These are phyloP conservation scores for Drosophila pachea DNA, from an alignment of 1,140 invertebrate species.

Conservation along the genomic window DNA sequence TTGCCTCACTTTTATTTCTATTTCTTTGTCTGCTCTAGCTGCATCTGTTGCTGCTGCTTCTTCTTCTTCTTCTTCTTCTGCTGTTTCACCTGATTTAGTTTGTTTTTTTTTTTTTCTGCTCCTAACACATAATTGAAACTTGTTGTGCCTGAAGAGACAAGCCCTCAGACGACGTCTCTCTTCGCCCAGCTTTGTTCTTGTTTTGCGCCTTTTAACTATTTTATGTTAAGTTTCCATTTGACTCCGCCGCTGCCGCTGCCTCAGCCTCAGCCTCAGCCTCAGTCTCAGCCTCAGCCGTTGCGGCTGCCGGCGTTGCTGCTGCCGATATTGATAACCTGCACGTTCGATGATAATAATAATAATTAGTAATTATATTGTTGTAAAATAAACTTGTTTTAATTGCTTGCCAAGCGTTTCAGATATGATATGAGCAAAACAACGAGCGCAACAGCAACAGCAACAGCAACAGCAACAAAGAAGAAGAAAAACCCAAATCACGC, in stretches of 20 bases:
- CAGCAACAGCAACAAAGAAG: no score
- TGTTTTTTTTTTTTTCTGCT: conserved; percentile 39
- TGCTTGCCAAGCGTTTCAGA: conserved; percentile 54
- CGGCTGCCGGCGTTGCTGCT: conserved; percentile 34
- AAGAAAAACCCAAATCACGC: background rate
- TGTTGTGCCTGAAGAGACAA: conserved; percentile 59
- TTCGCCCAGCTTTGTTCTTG: background rate
- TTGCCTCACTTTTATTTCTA: conserved; percentile 35
- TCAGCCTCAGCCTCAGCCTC: no score
- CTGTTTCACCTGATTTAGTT: background rate
- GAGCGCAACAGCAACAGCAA: background rate
- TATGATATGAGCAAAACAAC: conserved; percentile 32
- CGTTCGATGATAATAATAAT: conserved; percentile 70
- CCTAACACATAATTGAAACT: conserved; percentile 72
- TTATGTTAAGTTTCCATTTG: conserved; percentile 75
- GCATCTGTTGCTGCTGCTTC: no score
- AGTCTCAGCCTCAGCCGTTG: no score
- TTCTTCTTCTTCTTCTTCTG: background rate
- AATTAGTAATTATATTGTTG: conserved; percentile 77
- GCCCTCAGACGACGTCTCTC: conserved; percentile 1
- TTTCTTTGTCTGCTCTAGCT: background rate
- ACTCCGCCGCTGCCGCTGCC: conserved; percentile 30
- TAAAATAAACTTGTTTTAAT: conserved; percentile 77
- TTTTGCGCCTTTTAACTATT: conserved; percentile 54
- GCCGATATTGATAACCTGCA: conserved; percentile 60